Percentiles rank a stretch among this genome's conserved stretches.
Evolutionary conservation across 2,797 vertebrate species (phyloP).

Genomic region (Cossypha polioptera): DNA sequence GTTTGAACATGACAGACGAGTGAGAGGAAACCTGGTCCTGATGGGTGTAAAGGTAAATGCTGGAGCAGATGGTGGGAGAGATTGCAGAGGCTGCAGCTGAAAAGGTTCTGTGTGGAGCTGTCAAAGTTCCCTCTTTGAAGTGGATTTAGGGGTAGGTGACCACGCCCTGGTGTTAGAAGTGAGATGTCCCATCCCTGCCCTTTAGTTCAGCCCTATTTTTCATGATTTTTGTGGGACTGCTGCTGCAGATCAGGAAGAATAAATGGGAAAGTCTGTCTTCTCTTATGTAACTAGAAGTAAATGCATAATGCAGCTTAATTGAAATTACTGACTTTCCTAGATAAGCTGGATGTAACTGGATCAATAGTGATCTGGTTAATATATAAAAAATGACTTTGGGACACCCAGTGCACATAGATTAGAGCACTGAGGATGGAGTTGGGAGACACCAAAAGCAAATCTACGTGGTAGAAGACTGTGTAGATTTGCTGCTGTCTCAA

Average conservation of each 20-base stretch:
- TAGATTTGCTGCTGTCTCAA: not conserved
- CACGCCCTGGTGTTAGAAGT: not conserved
- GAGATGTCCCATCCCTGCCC: not conserved
- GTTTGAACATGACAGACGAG: not conserved
- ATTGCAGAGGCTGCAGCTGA: not conserved
- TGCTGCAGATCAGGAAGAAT: not conserved
- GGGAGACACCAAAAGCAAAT: fast-evolving
- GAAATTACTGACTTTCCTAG: conserved; percentile 27
- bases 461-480: not conserved
- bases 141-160: not conserved
- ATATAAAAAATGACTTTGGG: not conserved
- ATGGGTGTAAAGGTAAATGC: not conserved
- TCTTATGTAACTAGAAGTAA: not conserved
- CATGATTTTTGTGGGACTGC: not conserved
- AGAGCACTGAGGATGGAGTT: not conserved
- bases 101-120: not conserved
- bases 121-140: not conserved
- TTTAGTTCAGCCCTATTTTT: not conserved
- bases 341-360: not conserved
- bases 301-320: not conserved
- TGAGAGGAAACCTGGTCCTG: not conserved
- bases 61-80: not conserved
- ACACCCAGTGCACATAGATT: not conserved
- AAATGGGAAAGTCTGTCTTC: not conserved
- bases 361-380: not conserved